Percentiles rank a stretch among this genome's conserved stretches.
phyloP scores from a whole-genome alignment of 37 sponge, comb jelly and placozoan species.

The Spongilla lacustris region DNA sequence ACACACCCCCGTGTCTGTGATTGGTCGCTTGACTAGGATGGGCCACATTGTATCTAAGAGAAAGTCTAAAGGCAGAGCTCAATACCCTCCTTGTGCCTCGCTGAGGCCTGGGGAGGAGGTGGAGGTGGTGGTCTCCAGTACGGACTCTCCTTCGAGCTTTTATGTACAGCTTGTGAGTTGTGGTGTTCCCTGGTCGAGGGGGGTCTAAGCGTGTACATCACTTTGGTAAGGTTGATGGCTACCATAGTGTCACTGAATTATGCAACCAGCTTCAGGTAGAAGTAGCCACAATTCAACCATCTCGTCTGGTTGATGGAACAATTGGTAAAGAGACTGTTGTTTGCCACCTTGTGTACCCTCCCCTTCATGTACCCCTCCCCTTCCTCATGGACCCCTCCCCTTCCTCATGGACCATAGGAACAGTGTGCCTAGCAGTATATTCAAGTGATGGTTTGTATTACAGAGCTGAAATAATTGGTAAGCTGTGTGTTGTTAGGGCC shows the following conservation, averaged over 20 bases:
- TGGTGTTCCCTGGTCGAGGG: neutral
- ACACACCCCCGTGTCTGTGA: neutral
- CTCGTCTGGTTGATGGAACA: neutral
- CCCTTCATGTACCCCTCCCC: neutral
- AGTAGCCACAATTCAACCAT: neutral
- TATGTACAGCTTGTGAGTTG: conserved; percentile 18
- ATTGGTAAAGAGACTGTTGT: neutral
- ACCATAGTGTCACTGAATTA: neutral
- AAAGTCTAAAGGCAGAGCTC: neutral
- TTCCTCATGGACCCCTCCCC: neutral
- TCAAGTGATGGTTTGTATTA: neutral
- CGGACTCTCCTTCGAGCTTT: conserved; percentile 26
- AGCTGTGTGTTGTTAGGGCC: neutral
- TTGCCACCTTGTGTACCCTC: no score
- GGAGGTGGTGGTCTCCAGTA: conserved; percentile 10
- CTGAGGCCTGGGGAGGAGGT: conserved; percentile 12
- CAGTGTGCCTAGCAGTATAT: neutral
- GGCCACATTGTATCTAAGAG: neutral
- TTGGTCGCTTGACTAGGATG: neutral
- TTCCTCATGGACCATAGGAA: neutral
- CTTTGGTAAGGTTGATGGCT: neutral
- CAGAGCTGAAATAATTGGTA: neutral
- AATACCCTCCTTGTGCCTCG: neutral
- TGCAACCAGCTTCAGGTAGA: neutral
- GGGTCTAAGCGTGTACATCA: neutral